Conservation (phyloP, 2,888 invertebrate species). For the Drosophila antonietae region DNA sequence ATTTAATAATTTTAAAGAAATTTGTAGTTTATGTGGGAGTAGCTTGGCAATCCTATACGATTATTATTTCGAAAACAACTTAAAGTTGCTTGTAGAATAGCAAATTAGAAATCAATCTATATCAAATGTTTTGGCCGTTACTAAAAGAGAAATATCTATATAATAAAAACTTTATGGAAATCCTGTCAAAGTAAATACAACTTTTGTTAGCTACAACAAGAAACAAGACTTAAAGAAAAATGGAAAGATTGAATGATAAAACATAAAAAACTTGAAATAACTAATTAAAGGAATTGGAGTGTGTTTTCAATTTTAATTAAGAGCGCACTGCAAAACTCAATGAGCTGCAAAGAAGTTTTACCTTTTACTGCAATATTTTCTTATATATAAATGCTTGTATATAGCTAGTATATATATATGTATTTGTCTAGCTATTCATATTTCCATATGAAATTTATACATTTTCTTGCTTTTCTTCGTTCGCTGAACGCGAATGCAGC, state of each 20-base stretch:
- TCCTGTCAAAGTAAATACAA: constrained; percentile 1
- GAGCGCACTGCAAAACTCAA: constrained; percentile 2
- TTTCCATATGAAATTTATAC: constrained; percentile 56
- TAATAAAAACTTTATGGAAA: not conserved
- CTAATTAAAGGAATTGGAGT: constrained; percentile 18
- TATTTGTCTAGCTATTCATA: constrained; percentile 37
- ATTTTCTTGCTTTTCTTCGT: constrained; percentile 23
- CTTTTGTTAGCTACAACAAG: constrained; percentile 1
- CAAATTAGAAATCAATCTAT: not conserved
- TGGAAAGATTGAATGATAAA: constrained; percentile 1
- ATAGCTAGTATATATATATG: not conserved
- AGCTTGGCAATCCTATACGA: not conserved
- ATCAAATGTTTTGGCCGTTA: not conserved
- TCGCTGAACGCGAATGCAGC: constrained; percentile 17
- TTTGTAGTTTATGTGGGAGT: not conserved
- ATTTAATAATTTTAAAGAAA: not conserved
- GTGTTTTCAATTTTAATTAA: constrained; percentile 15
- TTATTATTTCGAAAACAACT: not conserved
- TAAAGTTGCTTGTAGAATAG: not conserved
- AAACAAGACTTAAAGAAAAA: not conserved
- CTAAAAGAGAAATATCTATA: not conserved
- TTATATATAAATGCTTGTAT: not conserved
- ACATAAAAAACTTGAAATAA: constrained; percentile 7
- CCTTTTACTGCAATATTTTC: not conserved
- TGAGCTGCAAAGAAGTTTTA: constrained; percentile 13